Percentiles rank a stretch among this genome's conserved stretches.
These are phyloP conservation scores for Orius insidiosus DNA, from an alignment of 1,140 invertebrate species.

Conservation along the genomic window DNA sequence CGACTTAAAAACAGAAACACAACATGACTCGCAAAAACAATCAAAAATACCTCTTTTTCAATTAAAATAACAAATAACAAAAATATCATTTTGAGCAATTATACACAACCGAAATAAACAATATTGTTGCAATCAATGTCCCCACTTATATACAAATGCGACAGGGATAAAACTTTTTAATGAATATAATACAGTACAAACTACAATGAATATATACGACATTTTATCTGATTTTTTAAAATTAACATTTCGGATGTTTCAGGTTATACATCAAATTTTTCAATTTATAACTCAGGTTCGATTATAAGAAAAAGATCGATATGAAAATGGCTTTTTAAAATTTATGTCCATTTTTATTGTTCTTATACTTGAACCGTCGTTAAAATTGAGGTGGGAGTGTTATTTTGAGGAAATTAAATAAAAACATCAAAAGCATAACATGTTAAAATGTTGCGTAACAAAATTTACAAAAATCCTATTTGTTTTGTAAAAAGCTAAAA, in stretches of 20 bases:
- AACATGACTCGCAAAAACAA: no score
- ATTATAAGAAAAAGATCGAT: constrained; percentile 1
- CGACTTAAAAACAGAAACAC: neutral
- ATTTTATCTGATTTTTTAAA: neutral
- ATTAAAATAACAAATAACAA: no score
- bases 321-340: no score
- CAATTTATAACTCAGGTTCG: neutral
- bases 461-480: no score
- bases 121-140: constrained; percentile 14
- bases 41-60: no score
- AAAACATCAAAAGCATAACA: no score
- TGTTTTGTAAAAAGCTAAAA: no score
- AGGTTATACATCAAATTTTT: neutral
- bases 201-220: no score
- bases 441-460: neutral
- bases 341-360: no score
- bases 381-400: no score
- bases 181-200: constrained; percentile 1
- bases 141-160: neutral
- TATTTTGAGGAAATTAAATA: no score
- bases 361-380: neutral
- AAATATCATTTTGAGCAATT: constrained; percentile 10
- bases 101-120: constrained; percentile 6
- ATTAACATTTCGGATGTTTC: neutral
- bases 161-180: constrained; percentile 4